A percentile compares a stretch with the other conserved stretches of the same genome.
Conservation (phyloP, 2,113 vertebrate species). For the Kobus ellipsiprymnus region DNA sequence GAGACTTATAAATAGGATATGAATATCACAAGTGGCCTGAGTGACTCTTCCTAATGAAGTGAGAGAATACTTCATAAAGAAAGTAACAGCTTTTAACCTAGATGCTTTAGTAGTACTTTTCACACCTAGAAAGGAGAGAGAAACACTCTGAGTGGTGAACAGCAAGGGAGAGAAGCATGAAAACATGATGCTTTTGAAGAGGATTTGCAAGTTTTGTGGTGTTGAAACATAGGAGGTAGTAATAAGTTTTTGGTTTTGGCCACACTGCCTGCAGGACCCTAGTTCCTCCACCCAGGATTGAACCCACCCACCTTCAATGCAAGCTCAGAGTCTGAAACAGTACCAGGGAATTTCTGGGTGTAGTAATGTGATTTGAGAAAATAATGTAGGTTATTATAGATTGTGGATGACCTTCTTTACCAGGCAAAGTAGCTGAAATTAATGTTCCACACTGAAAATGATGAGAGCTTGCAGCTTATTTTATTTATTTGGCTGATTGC, state of each 20-base stretch:
- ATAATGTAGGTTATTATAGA: neutral
- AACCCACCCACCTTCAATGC: neutral
- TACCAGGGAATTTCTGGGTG: neutral
- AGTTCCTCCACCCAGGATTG: rapidly evolving
- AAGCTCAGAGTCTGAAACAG: neutral
- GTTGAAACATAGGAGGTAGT: neutral
- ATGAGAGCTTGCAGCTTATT: neutral
- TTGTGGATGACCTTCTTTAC: neutral
- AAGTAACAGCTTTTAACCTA: neutral
- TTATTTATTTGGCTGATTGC: neutral
- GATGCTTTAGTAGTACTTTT: neutral
- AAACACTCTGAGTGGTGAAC: neutral
- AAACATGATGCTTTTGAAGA: constrained; percentile 13
- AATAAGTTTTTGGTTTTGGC: neutral
- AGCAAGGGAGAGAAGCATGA: neutral
- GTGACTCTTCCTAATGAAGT: neutral
- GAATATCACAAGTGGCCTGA: neutral
- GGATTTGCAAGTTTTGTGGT: neutral
- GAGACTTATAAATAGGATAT: neutral
- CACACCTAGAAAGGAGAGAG: neutral
- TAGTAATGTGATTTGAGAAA: neutral
- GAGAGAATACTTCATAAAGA: neutral
- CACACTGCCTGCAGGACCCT: neutral
- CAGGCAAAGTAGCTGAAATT: neutral
- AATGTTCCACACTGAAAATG: neutral